Evolutionary conservation across 2,797 vertebrate genomes (phyloP).

Genomic region (Pantherophis vulpinus): DNA sequence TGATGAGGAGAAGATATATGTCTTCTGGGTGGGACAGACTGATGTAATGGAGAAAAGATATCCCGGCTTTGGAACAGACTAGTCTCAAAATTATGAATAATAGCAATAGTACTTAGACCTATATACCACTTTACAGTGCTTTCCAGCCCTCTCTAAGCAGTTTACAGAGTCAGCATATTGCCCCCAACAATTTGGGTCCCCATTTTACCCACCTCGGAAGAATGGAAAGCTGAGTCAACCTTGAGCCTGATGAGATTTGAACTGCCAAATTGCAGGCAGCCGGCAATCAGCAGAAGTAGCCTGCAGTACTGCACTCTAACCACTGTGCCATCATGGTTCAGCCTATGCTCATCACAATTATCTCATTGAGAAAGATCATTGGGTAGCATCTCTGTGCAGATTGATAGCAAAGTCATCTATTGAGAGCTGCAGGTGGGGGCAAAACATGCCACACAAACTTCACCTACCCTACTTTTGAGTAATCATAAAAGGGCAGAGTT

Average conservation of each 20-base stretch:
- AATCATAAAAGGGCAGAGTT: neutral
- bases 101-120: neutral
- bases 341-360: neutral
- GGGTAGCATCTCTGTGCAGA: fast-evolving
- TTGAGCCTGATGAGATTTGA: too few species aligned
- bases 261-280: too few species aligned
- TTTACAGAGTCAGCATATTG: too few species aligned
- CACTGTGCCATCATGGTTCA: neutral
- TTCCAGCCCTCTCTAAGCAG: too few species aligned
- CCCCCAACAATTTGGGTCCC: too few species aligned
- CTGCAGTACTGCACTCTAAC: too few species aligned
- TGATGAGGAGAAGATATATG: neutral
- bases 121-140: too few species aligned
- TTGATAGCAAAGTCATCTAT: neutral
- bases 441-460: neutral
- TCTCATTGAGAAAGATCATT: neutral
- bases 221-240: too few species aligned
- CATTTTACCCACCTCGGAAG: too few species aligned
- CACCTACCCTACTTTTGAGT: neutral
- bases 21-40: neutral
- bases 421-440: neutral
- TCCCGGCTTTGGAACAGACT: neutral
- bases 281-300: too few species aligned
- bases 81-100: neutral
- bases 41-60: neutral